phyloP scores from a whole-genome alignment of 2,113 vertebrate species.

The Eptesicus fuscus region DNA sequence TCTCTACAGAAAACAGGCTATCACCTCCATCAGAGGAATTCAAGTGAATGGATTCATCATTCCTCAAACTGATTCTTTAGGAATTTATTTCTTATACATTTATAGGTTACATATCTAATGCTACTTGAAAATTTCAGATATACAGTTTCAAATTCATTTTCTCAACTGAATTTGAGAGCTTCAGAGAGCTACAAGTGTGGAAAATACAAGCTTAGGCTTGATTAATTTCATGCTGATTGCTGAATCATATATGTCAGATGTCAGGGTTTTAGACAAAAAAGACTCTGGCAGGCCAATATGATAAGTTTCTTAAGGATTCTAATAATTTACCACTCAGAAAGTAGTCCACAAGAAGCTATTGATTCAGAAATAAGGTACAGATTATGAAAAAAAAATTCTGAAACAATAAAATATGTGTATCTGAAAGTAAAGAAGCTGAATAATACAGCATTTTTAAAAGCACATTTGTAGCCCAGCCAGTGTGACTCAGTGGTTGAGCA shows the following conservation, averaged over 20 bases:
- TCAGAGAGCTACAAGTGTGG: background rate
- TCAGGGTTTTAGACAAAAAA: background rate
- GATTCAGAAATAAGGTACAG: background rate
- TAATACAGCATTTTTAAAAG: background rate
- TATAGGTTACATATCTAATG: background rate
- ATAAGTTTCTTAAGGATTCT: background rate
- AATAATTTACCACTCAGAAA: background rate
- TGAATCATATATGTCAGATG: background rate
- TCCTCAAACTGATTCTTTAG: background rate
- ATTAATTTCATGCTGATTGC: background rate
- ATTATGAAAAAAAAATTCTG: background rate
- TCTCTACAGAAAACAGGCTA: background rate
- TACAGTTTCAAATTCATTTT: background rate
- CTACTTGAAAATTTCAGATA: background rate
- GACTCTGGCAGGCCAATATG: background rate
- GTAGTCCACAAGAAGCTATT: background rate
- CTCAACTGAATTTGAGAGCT: background rate
- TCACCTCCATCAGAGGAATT: background rate
- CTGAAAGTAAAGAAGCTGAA: background rate
- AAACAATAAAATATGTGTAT: background rate
- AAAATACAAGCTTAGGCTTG: background rate
- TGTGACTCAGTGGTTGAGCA: too few relatives aligned
- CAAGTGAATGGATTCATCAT: background rate
- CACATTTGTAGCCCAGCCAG: background rate
- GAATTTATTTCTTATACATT: background rate